Conservation (phyloP, 2,888 invertebrate species). For the Laspeyria flexula region DNA sequence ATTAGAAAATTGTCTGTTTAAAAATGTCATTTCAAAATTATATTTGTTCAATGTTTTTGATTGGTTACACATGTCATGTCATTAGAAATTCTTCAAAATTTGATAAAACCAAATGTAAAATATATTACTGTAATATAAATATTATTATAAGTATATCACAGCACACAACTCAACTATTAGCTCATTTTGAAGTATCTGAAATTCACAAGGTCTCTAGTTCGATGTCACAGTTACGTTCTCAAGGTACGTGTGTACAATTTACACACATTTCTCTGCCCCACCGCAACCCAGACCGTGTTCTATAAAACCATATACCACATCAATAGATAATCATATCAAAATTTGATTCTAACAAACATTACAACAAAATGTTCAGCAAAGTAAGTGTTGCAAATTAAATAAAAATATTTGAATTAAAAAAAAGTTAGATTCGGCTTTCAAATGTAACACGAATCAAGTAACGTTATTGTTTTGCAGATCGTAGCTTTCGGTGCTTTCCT, state of each 20-base stretch:
- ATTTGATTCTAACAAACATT: slow-evolving; percentile 24
- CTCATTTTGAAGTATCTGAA: background rate
- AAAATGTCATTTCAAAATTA: too few species aligned
- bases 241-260: slow-evolving; percentile 9
- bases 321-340: slow-evolving; percentile 59
- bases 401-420: background rate
- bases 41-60: too few species aligned
- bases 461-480: slow-evolving; percentile 66
- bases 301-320: slow-evolving; percentile 67
- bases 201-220: background rate
- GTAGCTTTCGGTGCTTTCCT: slow-evolving; percentile 70
- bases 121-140: too few species aligned
- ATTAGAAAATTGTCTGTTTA: too few species aligned
- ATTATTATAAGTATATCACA: too few species aligned
- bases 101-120: too few species aligned
- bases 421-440: background rate
- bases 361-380: slow-evolving; percentile 68
- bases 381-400: slow-evolving; percentile 47
- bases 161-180: too few species aligned
- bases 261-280: slow-evolving; percentile 68
- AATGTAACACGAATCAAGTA: background rate
- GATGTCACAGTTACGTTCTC: background rate
- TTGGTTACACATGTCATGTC: too few species aligned
- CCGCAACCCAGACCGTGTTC: slow-evolving; percentile 50
- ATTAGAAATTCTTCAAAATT: too few species aligned